Evolutionary conservation across 2,888 invertebrate genomes (phyloP), one percentile per base, ranked within the genome.

Genomic region (Andrena dorsata): DNA sequence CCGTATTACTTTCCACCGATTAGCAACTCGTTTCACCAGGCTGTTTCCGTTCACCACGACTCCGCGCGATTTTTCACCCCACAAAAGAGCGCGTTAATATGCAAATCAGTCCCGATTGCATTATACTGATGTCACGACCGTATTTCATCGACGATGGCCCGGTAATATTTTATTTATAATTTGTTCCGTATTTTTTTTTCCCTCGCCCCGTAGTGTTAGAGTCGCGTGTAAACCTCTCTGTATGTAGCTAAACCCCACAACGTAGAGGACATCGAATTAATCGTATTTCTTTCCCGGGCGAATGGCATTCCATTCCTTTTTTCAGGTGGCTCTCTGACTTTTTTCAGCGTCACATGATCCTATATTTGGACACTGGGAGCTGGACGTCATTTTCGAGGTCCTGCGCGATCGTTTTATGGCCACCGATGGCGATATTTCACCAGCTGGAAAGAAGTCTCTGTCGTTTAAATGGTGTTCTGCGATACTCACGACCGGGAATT

Each of bases 61-160:
- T 41, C 47, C 71, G 28, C 16, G 35, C 76, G 79, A 79, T 76
- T 76, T 79, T 76, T 76, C 76, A 58, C 63, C 76, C 56, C 5
- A n/a, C 58, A 16, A 28, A 76, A 69, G 76, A 56, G 76, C 47
- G 79, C 79, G 69, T 79, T 79, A 79, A 79, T 69, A 79, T 79
- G 77, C 28, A 79, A 79, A 79, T 79, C 53, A 64, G 69, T 64
- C 69, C 49, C 77, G 79, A 79, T 79, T 79, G 69, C 76, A 69
- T 63, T 69, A 64, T 51, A 26, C 69, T 10, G 69, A 49, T 47
- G n/a, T 28, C 32, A 28, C 32, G 76, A 69, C 47, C 35, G 49
- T 79, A 76, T 79, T 69, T 79, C 77, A 79, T 79, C 69, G 76
- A 23, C 63, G 32, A 60, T 53, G 53, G 47, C 28, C 47, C 16